phyloP scores from a whole-genome alignment of 2,113 vertebrate genomes.

The Oceanites oceanicus region DNA sequence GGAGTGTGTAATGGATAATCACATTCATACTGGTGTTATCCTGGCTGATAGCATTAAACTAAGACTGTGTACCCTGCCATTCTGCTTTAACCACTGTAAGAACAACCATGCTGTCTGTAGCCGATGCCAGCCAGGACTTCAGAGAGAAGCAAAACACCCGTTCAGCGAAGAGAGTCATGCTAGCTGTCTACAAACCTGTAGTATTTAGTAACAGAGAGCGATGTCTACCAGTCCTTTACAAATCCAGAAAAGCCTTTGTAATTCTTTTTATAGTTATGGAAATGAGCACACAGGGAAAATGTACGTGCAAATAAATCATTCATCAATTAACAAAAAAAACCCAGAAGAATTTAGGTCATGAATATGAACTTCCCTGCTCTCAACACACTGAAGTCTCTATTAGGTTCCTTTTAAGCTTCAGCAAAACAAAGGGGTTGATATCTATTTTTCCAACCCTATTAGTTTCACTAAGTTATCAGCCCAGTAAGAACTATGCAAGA shows the following conservation, averaged over 20 bases:
- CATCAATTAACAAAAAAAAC: not conserved
- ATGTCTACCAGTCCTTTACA: not conserved
- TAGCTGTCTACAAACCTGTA: not conserved
- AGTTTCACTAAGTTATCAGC: not conserved
- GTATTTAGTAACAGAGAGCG: not conserved
- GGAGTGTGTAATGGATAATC: not conserved
- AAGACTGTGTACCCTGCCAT: not conserved
- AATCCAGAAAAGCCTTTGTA: not conserved
- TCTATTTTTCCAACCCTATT: rapidly evolving
- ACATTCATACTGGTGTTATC: not conserved
- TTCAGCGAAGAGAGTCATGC: not conserved
- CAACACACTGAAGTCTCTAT: not conserved
- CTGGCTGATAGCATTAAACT: not conserved
- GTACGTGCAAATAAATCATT: not conserved
- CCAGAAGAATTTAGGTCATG: not conserved
- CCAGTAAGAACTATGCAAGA: not conserved
- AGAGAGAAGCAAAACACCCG: not conserved
- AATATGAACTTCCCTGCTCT: not conserved
- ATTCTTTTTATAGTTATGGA: not conserved
- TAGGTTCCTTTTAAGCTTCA: not conserved
- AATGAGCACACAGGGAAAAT: not conserved
- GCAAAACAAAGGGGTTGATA: not conserved
- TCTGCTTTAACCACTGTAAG: not conserved
- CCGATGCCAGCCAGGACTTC: not conserved
- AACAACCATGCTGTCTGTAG: not conserved